Conservation (phyloP, 92 coral and sea anemone genomes). For the Micromussa lordhowensis region DNA sequence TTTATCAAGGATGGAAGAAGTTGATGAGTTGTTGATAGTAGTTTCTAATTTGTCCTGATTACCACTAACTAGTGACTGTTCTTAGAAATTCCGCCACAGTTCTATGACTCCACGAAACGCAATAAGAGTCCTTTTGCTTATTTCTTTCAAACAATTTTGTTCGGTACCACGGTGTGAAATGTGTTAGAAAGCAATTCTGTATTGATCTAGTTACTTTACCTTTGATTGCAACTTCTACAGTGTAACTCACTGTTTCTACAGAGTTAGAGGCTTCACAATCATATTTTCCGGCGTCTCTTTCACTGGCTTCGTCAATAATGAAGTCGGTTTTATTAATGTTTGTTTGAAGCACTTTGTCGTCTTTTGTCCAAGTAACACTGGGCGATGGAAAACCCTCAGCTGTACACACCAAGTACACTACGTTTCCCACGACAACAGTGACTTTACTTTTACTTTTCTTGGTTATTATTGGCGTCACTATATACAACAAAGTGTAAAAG, state of each 20-base stretch:
- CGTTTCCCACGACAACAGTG: conserved; percentile 4
- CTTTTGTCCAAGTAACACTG: conserved; percentile 5
- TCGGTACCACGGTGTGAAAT: no score
- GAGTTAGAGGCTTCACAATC: conserved; percentile 3
- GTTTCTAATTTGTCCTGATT: no score
- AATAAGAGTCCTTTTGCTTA: no score
- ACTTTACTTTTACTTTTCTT: not conserved
- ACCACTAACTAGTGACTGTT: no score
- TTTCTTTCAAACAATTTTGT: no score
- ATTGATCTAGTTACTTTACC: not conserved
- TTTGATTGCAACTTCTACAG: not conserved
- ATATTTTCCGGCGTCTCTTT: conserved; percentile 6
- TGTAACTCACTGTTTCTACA: not conserved
- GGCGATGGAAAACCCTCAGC: conserved; percentile 4
- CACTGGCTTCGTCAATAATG: not conserved
- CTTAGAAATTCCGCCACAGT: no score
- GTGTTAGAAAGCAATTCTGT: no score
- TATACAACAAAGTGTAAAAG: not conserved
- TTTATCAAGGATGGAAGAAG: no score
- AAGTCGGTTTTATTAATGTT: not conserved
- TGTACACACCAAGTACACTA: not conserved
- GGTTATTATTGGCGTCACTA: not conserved
- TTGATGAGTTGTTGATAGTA: no score
- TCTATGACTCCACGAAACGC: no score
- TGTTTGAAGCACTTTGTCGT: conserved; percentile 5